Base-by-base conservation (phyloP, 1,140 invertebrate species). In the Trichomalopsis sarcophagae region DNA sequence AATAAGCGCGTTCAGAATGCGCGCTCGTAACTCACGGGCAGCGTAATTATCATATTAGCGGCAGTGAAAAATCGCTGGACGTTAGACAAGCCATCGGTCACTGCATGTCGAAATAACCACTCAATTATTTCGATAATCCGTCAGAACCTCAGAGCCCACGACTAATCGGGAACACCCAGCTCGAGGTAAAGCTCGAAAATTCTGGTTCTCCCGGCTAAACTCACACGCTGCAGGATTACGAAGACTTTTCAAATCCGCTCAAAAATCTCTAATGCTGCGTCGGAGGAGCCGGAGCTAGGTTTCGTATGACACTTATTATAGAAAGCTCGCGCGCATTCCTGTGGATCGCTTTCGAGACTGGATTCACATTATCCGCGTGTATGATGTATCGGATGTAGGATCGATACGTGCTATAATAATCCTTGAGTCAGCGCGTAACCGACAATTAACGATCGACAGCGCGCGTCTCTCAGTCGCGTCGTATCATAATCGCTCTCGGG, bases 381-480 rank as follows among this genome's bases (percentile, higher is more conserved):
- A 62, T 62, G 55, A 68, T 23, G 17, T 40, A 68, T 68, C 11
- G 14, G 23, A 69, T 40, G 47, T 40, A n/a, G 40, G 40, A 81
- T 71, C 14, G 9, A 68, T 6, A 47, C 40, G 10, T 9, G 33
- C 40, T 44, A 23, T 30, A 50, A 71, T 81, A 71, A 71, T 81
- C 36, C 21, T 9, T 2, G 68, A n/a, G n/a, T 82, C 69, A 55
- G 30, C 80, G 69, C 17, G 23, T 30, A 74, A 74, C 23, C 17
- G 69, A 62, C 44, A 74, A 82, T 82, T 74, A 82, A 55, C 27
- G 36, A 74, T 74, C 23, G 44, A 62, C 47, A 82, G 80, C 21
- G 55, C 69, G 66, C 69, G 66, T 62, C 44, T 74, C 44, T 74
- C 68, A 44, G 9, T 82, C 69, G 69, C 21, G 33, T 47, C 69